A percentile compares a stretch with the other conserved stretches of the same genome.
Evolutionary conservation across 2,113 vertebrate species (phyloP).

Genomic region (Bettongia penicillata): DNA sequence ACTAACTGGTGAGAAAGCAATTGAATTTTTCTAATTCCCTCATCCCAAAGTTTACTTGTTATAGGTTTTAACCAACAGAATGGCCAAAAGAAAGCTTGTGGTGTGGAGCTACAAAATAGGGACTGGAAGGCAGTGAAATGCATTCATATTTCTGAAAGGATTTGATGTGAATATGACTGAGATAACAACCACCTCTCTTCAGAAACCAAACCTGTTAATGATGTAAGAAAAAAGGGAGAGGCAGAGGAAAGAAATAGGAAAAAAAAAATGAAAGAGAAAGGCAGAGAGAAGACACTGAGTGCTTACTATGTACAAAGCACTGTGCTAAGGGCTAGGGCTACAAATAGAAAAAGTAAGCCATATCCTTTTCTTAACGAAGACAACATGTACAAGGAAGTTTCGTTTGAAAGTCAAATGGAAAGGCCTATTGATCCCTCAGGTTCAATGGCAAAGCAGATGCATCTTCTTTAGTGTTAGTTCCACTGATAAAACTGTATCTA

Average conservation of each 20-base stretch:
- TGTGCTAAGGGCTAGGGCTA: neutral
- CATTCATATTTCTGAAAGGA: constrained; percentile 14
- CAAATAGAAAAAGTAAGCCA: neutral
- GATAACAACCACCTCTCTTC: neutral
- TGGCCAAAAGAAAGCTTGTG: neutral
- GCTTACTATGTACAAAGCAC: neutral
- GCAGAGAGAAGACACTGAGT: neutral
- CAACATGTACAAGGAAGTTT: neutral
- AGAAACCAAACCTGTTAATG: neutral
- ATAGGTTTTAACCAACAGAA: constrained; percentile 33
- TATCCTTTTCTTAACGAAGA: neutral
- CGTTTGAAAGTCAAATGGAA: neutral
- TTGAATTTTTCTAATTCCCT: constrained; percentile 32
- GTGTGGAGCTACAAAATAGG: neutral
- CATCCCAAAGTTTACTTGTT: constrained; percentile 45
- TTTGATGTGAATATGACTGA: neutral
- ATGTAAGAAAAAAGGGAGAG: neutral
- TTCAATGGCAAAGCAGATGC: neutral
- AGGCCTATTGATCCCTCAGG: neutral
- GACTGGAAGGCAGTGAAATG: neutral
- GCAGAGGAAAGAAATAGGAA: neutral
- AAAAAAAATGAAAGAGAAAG: neutral
- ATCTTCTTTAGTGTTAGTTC: neutral
- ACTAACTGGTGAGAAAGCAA: constrained; percentile 33
- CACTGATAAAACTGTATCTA: neutral